Conservation (phyloP, 2,797 vertebrate species). For the Schizopygopsis pylzovi region DNA sequence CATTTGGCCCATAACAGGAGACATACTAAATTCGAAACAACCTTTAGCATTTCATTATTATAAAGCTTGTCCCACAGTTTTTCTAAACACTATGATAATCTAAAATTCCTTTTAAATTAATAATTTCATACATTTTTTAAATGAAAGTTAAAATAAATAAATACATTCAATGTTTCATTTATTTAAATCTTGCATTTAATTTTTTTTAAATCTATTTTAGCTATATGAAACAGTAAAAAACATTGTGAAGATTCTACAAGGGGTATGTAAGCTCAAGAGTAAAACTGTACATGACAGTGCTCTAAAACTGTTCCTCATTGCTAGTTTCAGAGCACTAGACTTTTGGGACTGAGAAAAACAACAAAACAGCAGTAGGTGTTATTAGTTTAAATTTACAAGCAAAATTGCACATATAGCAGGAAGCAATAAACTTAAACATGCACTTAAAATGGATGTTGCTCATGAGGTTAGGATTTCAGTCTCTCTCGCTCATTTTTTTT, state of each 20-base stretch:
- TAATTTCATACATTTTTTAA: not conserved
- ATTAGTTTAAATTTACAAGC: constrained; percentile 18
- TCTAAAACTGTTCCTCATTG: not conserved
- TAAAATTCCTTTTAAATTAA: not conserved
- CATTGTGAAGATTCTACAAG: not conserved
- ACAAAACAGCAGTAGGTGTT: constrained; percentile 15
- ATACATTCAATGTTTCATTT: not conserved
- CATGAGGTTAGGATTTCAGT: constrained; percentile 17
- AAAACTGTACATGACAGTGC: not conserved
- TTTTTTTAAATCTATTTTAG: not conserved
- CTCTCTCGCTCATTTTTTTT: not conserved
- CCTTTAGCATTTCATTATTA: not conserved
- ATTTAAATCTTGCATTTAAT: not conserved
- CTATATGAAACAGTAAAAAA: not conserved
- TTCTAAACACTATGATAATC: not conserved
- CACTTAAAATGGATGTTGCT: constrained; percentile 11
- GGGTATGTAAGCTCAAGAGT: not conserved
- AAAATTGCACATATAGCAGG: constrained; percentile 1
- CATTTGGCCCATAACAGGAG: not conserved
- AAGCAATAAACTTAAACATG: constrained; percentile 24
- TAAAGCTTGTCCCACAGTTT: not conserved
- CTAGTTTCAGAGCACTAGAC: not conserved
- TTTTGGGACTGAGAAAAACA: constrained; percentile 13
- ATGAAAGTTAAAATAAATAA: not conserved
- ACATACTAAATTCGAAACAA: not conserved